phyloP scores from a whole-genome alignment of 2,113 vertebrate genomes.

The Gopherus flavomarginatus region DNA sequence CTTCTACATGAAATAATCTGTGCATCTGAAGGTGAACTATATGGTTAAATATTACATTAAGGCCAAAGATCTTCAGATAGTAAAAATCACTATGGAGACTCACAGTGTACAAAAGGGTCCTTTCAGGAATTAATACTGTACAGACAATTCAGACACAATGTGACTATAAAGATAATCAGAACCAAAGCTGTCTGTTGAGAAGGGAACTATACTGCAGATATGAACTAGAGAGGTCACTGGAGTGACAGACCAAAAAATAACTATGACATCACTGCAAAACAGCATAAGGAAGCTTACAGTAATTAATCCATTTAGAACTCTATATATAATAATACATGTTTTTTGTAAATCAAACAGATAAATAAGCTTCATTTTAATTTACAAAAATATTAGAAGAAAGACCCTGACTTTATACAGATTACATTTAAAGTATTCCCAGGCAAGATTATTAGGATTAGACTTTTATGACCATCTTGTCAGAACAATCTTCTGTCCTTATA shows the following conservation, averaged over 20 bases:
- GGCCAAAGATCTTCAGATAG: background rate
- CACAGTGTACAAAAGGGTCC: background rate
- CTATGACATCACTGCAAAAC: background rate
- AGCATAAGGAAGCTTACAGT: conserved; percentile 14
- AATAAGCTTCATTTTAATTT: conserved; percentile 1
- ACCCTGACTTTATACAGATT: background rate
- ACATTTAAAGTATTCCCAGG: background rate
- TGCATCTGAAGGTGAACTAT: background rate
- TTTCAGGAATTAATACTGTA: background rate
- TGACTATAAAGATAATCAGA: background rate
- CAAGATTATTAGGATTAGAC: background rate
- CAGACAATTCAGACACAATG: background rate
- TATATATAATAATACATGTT: background rate
- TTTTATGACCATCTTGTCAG: conserved; percentile 21
- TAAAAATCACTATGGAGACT: background rate
- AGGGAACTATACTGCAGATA: conserved; percentile 10
- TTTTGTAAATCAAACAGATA: background rate
- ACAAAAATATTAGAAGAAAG: background rate
- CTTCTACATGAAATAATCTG: background rate
- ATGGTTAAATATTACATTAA: background rate
- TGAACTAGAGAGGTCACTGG: background rate
- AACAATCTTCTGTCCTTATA: conserved; percentile 7
- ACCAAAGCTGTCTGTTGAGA: background rate
- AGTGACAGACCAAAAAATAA: background rate
- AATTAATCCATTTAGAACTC: background rate